Conservation (phyloP, 1,140 invertebrate genomes). For the Diuraphis noxia region DNA sequence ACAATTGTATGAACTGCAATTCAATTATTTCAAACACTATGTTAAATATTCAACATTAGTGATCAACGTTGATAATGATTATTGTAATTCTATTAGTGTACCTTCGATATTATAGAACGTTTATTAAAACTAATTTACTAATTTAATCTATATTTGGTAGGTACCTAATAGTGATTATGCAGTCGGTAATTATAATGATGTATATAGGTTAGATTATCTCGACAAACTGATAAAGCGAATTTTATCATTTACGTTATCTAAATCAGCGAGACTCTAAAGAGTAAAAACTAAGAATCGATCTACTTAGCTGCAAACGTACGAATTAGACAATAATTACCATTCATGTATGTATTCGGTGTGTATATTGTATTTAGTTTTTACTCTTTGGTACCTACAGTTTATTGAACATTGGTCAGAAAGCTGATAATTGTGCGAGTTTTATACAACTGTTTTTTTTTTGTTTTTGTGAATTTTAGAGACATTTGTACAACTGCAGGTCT, state of each 20-base stretch:
- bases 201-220: neutral
- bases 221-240: neutral
- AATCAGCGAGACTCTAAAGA: neutral
- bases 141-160: neutral
- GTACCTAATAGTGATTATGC: neutral
- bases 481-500: neutral
- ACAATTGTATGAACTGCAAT: neutral
- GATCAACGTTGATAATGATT: neutral
- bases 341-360: neutral
- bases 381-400: neutral
- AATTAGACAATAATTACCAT: neutral
- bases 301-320: neutral
- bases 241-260: neutral
- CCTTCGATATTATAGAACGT: neutral
- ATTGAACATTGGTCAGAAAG: neutral
- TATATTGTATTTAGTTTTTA: neutral
- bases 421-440: too few relatives aligned
- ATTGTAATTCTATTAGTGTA: neutral
- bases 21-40: neutral
- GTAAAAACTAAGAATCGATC: neutral
- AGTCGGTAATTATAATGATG: neutral
- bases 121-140: neutral
- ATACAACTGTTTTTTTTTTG: neutral
- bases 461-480: neutral
- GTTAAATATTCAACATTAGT: neutral